Evolutionary conservation across 2,888 invertebrate species (phyloP), one percentile per base, ranked within the genome.

Genomic region (Idaea biselata): DNA sequence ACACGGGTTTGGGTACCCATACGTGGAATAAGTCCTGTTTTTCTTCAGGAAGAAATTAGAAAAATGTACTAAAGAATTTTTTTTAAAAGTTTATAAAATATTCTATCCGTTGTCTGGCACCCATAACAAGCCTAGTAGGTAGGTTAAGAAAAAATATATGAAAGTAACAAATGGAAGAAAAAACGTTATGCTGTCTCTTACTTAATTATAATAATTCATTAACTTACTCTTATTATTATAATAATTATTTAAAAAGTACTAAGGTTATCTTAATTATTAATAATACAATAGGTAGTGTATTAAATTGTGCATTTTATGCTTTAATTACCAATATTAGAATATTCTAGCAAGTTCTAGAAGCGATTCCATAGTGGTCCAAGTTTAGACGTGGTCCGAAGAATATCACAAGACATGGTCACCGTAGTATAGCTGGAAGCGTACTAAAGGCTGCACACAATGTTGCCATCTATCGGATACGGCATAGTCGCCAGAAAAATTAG

Each of bases 261-360:
- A 70, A 74, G 68, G 63, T 63, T 61, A 60, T 62, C 44, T 14
- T 44, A 44, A 11, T 44, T 44, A 8, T 44, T 44, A 44, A 44
- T 44, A 11, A 68, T 70, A 69, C 70, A 66, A 66, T 63, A n/a
- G n/a, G n/a, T n/a, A 59, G 59, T 58, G 18, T 56, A 11, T 8
- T 57, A 64, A 66, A 55, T 63, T 61, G 79, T 80, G 78, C 78
- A 81, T 81, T 76, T 64, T 59, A 81, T 78, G 78, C 78, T 61
- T 70, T 62, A 63, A 63, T 62, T 44, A 44, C 14, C 44, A 44
- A 11, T 44, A 33, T 31, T 62, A 64, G 61, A 55, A 61, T 58
- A 61, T 68, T 63, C 59, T 67, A 61, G 66, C 66, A 33, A 73
- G 63, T 71, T 66, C 71, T 74, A 73, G 66, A 61, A 72, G 71